Evolutionary conservation across 2,797 vertebrate genomes (phyloP), one percentile per base, ranked within the genome.

Genomic region (Schizopygopsis malacanthus): DNA sequence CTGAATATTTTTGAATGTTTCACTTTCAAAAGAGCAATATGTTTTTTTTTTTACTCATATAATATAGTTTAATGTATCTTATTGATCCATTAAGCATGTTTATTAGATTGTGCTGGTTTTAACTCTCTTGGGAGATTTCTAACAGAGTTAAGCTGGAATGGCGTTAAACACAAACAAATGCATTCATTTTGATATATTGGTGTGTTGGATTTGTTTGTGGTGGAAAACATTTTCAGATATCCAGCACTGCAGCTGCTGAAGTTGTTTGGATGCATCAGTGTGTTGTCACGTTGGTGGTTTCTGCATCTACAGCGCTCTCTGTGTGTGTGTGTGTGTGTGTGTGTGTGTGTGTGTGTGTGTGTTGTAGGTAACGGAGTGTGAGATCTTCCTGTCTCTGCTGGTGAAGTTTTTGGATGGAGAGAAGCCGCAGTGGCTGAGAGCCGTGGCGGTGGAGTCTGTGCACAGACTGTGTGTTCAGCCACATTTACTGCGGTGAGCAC

Each of bases 361-460:
- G 93, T 88, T 89, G 65, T 91, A 99, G 98, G 98, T 99, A 92
- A 99, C 98, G 0, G 98, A 99, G 94, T 99, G 98, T 94, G 98
- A 99, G 95, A 99, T 99, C 92, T 99, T 99, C 93, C 92, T 99
- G 86, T 99, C 98, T 76, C 95, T 99, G 89, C 93, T 99, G 94
- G 98, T 99, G 90, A 99, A 99, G 92, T 99, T 99, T 93, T 94
- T 99, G 95, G 98, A 99, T 89, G 98, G 98, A 83, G 98, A 99
- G 93, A 99, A 99, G 92, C 98, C 98, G 2, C 98, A 99, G 94
- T 99, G 98, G 98, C 93, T 99, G 78, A 94, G 98, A 95, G 98
- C 98, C 28, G 98, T 99, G 89, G 98, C 98, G 12, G 98, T 98
- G 59, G 98, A 99, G 88, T 99, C 98, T 5, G 98, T 99, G 89